A percentile compares a stretch with the other conserved stretches of the same genome.
Conservation (phyloP, 1,140 invertebrate species). For the Drosophila tsacasi region DNA sequence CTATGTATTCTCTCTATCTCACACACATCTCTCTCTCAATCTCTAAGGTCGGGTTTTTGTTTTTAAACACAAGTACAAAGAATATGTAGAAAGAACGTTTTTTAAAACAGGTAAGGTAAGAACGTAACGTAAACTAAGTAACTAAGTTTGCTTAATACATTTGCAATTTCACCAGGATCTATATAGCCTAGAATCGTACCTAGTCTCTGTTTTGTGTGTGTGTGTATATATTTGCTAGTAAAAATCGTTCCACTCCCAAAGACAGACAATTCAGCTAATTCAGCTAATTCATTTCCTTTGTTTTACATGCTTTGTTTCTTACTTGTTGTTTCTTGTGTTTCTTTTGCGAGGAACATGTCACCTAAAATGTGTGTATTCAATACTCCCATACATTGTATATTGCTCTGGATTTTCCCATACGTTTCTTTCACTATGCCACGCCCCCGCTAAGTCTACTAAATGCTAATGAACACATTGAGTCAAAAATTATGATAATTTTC, state of each 20-base stretch:
- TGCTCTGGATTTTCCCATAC: slow-evolving; percentile 65
- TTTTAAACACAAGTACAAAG: slow-evolving; percentile 47
- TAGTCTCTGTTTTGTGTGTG: slow-evolving; percentile 40
- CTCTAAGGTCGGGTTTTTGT: slow-evolving; percentile 33
- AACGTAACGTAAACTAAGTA: slow-evolving; percentile 54
- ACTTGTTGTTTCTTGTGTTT: slow-evolving; percentile 25
- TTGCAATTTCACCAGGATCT: slow-evolving; percentile 32
- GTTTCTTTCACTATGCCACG: slow-evolving; percentile 46
- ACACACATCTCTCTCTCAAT: slow-evolving; percentile 18
- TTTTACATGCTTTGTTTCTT: slow-evolving; percentile 17
- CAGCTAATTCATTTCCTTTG: slow-evolving; percentile 54
- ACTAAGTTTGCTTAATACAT: slow-evolving; percentile 67
- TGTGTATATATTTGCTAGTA: slow-evolving; percentile 50
- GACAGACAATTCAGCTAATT: slow-evolving; percentile 58
- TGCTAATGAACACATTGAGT: slow-evolving; percentile 84
- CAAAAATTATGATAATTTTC: slow-evolving; percentile 75
- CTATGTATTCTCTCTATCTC: slow-evolving; percentile 48
- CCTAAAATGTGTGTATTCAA: slow-evolving; percentile 83
- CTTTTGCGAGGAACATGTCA: slow-evolving; percentile 80
- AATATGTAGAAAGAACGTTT: slow-evolving; percentile 41
- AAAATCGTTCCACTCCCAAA: slow-evolving; percentile 39
- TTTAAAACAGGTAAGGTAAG: slow-evolving; percentile 24
- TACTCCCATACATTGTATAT: slow-evolving; percentile 82
- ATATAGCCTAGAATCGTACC: slow-evolving; percentile 30
- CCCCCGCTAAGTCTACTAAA: slow-evolving; percentile 67